These are phyloP conservation scores for Labrus mixtus DNA, from an alignment of 2,113 vertebrate species.

Conservation along the genomic window DNA sequence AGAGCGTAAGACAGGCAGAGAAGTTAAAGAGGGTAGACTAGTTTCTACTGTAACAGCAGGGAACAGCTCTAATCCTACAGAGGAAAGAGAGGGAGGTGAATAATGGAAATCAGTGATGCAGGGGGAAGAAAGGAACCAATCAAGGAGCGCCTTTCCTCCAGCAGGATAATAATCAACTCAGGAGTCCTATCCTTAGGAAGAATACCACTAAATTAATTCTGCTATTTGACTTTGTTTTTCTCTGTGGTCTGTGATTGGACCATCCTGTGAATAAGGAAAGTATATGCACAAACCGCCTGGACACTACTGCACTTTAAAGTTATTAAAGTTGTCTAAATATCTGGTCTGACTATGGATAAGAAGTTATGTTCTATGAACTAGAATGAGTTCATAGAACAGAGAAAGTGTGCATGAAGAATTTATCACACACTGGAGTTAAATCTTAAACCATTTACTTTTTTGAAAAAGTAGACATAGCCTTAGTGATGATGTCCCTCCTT, in stretches of 20 bases:
- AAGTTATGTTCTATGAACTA: no score
- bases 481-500: no score
- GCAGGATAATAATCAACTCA: slow-evolving; percentile 7
- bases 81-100: slow-evolving; percentile 56
- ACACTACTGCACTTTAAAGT: no score
- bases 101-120: slow-evolving; percentile 49
- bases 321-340: no score
- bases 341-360: no score
- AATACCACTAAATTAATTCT: not conserved
- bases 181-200: slow-evolving; percentile 5
- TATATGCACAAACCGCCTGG: no score
- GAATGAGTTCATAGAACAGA: no score
- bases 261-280: not conserved
- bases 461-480: no score
- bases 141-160: slow-evolving; percentile 19
- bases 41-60: slow-evolving; percentile 13
- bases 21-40: slow-evolving; percentile 1
- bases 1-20: slow-evolving; percentile 4
- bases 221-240: not conserved
- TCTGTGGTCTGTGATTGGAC: no score
- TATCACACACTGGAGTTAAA: no score
- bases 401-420: no score
- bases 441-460: no score
- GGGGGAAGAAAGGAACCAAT: slow-evolving; percentile 34
- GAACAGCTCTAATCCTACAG: slow-evolving; percentile 43